These are phyloP conservation scores for Orientallactaga bullata DNA, from an alignment of 2,113 vertebrate genomes.

Conservation along the genomic window DNA sequence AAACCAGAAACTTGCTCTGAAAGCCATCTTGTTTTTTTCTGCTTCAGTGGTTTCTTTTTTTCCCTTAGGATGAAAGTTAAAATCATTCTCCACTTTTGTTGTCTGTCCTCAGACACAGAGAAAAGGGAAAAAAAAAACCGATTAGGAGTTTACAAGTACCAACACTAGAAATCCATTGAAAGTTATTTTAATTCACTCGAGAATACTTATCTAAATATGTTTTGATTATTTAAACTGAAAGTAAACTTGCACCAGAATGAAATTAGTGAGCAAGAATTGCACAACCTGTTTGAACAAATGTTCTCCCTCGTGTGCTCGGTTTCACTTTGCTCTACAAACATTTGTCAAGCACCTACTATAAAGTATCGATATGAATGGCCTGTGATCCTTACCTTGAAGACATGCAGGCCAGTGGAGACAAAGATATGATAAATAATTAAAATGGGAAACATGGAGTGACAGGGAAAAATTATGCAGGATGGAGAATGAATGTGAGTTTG, in stretches of 20 bases:
- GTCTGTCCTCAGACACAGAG: not conserved
- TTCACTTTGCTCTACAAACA: not conserved
- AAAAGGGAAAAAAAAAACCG: not conserved
- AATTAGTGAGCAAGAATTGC: slow-evolving; percentile 11
- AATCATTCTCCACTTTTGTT: not conserved
- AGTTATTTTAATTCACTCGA: slow-evolving; percentile 33
- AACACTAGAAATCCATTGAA: not conserved
- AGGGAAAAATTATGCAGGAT: not conserved
- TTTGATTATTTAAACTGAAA: slow-evolving; percentile 44
- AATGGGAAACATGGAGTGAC: not conserved
- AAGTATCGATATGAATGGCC: not conserved
- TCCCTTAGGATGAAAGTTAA: not conserved
- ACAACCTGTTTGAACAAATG: not conserved
- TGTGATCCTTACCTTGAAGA: not conserved
- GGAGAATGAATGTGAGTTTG: not conserved
- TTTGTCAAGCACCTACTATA: not conserved
- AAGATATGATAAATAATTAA: not conserved
- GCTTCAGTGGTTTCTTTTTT: not conserved
- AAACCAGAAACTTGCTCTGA: not conserved
- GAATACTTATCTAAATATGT: slow-evolving; percentile 12
- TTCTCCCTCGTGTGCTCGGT: not conserved
- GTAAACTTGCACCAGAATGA: not conserved
- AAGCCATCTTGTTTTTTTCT: not conserved
- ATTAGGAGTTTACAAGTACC: not conserved
- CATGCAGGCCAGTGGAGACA: not conserved